Percentiles rank a stretch among this genome's conserved stretches.
Evolutionary conservation across 2,113 vertebrate genomes (phyloP).

Genomic region (Alectura lathami): DNA sequence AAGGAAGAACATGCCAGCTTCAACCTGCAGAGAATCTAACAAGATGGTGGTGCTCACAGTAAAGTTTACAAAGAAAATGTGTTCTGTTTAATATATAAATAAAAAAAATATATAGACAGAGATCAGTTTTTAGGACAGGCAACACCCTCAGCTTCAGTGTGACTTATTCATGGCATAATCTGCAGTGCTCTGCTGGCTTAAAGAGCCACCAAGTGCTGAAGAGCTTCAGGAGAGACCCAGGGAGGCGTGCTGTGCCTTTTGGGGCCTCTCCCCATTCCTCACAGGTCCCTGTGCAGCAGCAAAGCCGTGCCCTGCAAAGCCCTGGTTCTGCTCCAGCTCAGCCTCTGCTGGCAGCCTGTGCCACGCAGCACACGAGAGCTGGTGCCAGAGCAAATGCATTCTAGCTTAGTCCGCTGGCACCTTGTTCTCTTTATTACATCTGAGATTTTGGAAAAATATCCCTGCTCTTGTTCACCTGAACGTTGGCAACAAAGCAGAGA

Average conservation of each 20-base stretch:
- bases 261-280: neutral
- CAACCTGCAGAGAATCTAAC: neutral
- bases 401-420: neutral
- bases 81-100: no score
- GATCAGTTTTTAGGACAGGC: neutral
- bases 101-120: neutral
- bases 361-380: neutral
- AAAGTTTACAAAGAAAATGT: neutral
- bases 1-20: neutral
- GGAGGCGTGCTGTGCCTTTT: accelerated
- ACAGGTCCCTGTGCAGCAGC: neutral
- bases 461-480: neutral
- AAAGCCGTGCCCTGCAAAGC: neutral
- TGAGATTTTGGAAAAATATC: neutral
- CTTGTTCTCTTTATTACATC: neutral
- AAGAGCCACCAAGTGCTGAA: neutral
- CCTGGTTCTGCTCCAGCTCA: neutral
- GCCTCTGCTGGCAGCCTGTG: neutral
- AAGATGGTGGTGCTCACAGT: neutral
- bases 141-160: accelerated
- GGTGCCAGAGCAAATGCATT: neutral
- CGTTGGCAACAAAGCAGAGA: neutral
- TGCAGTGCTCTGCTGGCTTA: neutral
- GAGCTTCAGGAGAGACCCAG: neutral
- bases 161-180: neutral